Conservation (phyloP, 1,140 invertebrate species). For the Anastrepha obliqua region DNA sequence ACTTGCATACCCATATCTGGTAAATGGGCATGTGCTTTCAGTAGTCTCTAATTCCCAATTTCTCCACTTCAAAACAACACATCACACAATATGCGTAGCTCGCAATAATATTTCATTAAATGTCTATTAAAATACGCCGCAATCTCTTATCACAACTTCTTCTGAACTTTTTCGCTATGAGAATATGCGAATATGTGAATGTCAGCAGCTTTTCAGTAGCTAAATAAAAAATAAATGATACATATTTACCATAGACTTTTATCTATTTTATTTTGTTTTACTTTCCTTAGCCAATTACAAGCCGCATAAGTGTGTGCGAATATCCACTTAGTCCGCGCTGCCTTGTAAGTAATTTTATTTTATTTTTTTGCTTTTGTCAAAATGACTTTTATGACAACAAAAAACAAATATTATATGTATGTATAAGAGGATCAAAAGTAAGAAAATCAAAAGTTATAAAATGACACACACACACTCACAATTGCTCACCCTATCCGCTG, state of each 20-base stretch:
- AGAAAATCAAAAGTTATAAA: constrained; percentile 42
- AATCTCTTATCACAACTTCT: no score
- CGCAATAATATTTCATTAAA: no score
- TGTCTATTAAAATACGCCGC: no score
- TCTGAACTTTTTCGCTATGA: no score
- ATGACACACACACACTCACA: not conserved
- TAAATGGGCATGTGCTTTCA: no score
- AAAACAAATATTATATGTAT: not conserved
- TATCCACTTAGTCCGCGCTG: constrained; percentile 26
- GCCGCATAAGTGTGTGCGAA: constrained; percentile 32
- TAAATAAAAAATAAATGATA: constrained; percentile 18
- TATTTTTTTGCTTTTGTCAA: not conserved
- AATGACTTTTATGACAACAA: constrained; percentile 33
- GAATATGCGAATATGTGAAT: not conserved
- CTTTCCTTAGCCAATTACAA: constrained; percentile 38
- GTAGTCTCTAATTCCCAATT: no score
- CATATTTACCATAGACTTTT: constrained; percentile 9
- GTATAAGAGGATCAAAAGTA: constrained; percentile 35
- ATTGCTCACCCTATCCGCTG: not conserved
- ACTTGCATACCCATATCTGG: no score
- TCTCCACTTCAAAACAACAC: no score
- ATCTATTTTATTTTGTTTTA: not conserved
- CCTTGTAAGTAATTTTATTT: constrained; percentile 20
- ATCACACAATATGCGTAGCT: no score
- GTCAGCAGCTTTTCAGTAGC: not conserved